Conservation (phyloP, 2,797 vertebrate genomes). For the Parotocinclus haroldoi region DNA sequence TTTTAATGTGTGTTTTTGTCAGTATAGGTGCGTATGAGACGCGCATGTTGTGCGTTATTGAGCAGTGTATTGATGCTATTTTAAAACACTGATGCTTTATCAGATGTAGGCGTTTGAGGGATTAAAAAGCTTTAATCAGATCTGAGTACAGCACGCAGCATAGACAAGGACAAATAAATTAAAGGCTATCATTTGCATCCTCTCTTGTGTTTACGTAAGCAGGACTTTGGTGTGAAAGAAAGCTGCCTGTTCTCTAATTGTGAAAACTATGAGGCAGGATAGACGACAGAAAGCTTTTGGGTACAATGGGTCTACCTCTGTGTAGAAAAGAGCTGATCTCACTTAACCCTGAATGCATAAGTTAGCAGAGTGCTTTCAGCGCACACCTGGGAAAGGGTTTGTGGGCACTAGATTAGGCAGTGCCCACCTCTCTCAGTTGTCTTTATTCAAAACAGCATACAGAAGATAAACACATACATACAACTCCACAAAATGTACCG, state of each 20-base stretch:
- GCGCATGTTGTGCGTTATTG: too few relatives aligned
- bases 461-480: too few relatives aligned
- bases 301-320: constrained; percentile 8
- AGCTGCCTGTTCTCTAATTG: constrained; percentile 7
- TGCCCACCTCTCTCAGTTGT: constrained; percentile 13
- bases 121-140: constrained; percentile 13
- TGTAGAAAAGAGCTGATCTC: constrained; percentile 33
- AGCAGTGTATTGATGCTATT: too few relatives aligned
- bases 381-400: constrained; percentile 49
- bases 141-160: neutral
- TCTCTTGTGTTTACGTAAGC: neutral
- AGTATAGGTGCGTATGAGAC: too few relatives aligned
- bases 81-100: too few relatives aligned
- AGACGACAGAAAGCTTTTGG: constrained; percentile 4
- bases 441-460: too few relatives aligned
- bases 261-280: neutral
- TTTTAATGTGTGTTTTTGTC: too few relatives aligned
- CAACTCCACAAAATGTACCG: too few relatives aligned
- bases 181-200: neutral
- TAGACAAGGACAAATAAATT: neutral
- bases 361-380: constrained; percentile 48
- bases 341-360: constrained; percentile 53
- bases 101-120: neutral
- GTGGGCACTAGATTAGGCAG: constrained; percentile 12
- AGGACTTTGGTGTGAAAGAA: neutral